phyloP scores from a whole-genome alignment of 2,113 vertebrate genomes.

The Suricata suricatta region DNA sequence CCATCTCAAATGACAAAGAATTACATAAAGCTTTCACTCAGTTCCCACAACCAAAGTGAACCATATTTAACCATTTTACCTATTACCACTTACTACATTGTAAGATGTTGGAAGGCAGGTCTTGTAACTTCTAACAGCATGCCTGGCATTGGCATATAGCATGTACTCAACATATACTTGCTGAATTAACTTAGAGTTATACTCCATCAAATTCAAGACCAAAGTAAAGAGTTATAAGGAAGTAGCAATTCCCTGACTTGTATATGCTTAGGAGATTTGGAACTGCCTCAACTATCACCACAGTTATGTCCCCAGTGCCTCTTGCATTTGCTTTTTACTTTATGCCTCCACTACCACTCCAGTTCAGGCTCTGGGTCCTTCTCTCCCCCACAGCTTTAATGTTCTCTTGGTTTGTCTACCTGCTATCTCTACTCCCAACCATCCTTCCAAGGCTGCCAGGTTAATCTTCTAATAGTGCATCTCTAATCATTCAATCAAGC shows the following conservation, averaged over 20 bases:
- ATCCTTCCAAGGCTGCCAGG: background rate
- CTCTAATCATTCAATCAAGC: background rate
- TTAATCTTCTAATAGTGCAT: background rate
- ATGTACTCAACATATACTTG: background rate
- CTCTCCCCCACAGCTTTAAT: background rate
- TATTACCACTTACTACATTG: background rate
- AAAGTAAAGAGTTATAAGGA: background rate
- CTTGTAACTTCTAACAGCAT: background rate
- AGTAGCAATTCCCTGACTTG: background rate
- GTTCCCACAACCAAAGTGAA: background rate
- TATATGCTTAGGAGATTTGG: background rate
- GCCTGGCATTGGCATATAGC: background rate
- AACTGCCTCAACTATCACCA: background rate
- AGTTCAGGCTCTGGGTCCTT: background rate
- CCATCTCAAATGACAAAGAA: background rate
- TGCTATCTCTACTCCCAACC: background rate
- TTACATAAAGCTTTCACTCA: background rate
- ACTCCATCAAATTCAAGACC: background rate
- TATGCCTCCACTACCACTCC: background rate
- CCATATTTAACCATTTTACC: background rate
- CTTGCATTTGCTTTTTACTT: background rate
- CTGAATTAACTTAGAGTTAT: background rate
- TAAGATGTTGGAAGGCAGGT: background rate
- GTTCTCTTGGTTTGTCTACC: background rate
- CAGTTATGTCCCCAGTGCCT: background rate